Conservation (phyloP, 53 echinoderm and acorn worm genomes). For the Echinarachnius parma region DNA sequence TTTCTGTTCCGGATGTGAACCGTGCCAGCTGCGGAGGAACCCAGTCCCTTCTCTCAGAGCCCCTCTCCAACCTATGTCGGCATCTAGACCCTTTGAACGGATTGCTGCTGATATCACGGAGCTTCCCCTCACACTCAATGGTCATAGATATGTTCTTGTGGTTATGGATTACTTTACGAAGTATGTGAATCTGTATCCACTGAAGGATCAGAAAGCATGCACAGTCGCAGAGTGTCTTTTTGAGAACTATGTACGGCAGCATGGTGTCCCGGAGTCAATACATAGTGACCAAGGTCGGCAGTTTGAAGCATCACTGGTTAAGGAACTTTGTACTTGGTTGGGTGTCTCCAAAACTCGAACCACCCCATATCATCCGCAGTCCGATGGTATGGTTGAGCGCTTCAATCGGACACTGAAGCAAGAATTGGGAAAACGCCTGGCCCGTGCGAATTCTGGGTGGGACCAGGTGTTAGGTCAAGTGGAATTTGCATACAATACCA, state of each 20-base stretch:
- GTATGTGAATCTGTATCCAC: constrained; percentile 48
- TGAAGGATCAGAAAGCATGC: constrained; percentile 43
- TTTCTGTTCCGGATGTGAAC: constrained; percentile 39
- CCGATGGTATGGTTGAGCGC: constrained; percentile 46
- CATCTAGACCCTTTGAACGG: constrained; percentile 47
- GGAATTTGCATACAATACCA: constrained; percentile 40
- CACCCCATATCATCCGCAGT: constrained; percentile 36
- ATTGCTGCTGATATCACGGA: constrained; percentile 60
- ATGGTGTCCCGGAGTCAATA: constrained; percentile 39
- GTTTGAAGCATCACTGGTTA: constrained; percentile 21
- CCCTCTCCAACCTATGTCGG: constrained; percentile 30
- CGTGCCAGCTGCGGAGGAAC: constrained; percentile 42
- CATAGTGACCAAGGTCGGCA: constrained; percentile 50
- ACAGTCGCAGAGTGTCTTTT: constrained; percentile 49
- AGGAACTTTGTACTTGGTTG: neutral
- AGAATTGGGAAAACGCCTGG: constrained; percentile 37
- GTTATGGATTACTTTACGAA: constrained; percentile 63
- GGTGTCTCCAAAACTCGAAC: constrained; percentile 40
- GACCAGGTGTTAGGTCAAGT: constrained; percentile 28
- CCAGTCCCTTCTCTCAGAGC: constrained; percentile 49
- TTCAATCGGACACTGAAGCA: constrained; percentile 42
- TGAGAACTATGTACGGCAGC: constrained; percentile 29
- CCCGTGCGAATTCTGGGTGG: constrained; percentile 24
- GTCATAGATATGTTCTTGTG: constrained; percentile 55
- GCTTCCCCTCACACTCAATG: constrained; percentile 33